Base-by-base conservation (phyloP, 2,888 invertebrate species). In the Ethmia dodecea region DNA sequence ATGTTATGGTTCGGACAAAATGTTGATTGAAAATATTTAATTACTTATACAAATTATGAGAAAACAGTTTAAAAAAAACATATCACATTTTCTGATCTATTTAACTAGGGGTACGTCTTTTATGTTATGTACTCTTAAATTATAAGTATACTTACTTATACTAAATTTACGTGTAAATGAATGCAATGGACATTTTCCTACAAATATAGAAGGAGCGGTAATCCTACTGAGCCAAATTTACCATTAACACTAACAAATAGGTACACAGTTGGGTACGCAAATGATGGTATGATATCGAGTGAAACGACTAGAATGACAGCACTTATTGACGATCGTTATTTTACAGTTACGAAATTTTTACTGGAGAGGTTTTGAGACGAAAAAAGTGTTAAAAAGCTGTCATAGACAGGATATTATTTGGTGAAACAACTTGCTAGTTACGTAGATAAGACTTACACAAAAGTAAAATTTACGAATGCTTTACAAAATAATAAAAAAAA, bases 51-150 rank as follows among this genome's bases (percentile, higher is more conserved):
- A n/a, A n/a, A n/a, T n/a, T n/a, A 16, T 11, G 29, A 11, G 5
- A 16, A 31, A 5, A 14, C n/a, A 12, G 10, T 6, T 18, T 12
- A 25, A 30, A 35, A 44, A 40, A 54, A 61, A 66, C 61, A 73
- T 77, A 79, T 76, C 77, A 81, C 77, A 78, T 62, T 69, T n/a
- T 62, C 63, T 54, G 67, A 59, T 64, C 62, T 72, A 73, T 50
- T 52, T 26, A 12, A n/a, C 22, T 26, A 38, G 73, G 55, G 56
- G 56, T 66, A 65, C 47, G 55, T 55, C 52, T 49, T n/a, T n/a
- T 59, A n/a, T n/a, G n/a, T 54, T 50, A 55, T 63, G 59, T 51
- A 61, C 50, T 55, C 58, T 58, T 60, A 65, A 40, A 42, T 22
- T 22, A 22, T 22, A 18, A 18, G 18, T 18, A 9, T 9, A 22